Percentiles rank a stretch among this genome's conserved stretches.
These are phyloP conservation scores for Rhodophaea formosa DNA, from an alignment of 2,888 invertebrate genomes.

Conservation along the genomic window DNA sequence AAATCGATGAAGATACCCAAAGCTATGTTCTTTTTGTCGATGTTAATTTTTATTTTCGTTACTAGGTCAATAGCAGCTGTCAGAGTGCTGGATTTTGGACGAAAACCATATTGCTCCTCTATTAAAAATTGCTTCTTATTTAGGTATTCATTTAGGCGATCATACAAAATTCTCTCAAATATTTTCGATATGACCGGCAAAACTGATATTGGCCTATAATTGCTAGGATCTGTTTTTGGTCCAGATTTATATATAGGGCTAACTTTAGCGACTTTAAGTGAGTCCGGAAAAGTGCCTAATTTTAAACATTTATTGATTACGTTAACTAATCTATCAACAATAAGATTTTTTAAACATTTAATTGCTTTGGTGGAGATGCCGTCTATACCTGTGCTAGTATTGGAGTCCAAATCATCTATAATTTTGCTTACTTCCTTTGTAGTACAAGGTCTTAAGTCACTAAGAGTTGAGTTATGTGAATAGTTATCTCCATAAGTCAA, in stretches of 20 bases:
- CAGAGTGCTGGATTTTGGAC: neutral
- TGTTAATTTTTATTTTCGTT: neutral
- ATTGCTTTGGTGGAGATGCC: conserved; percentile 14
- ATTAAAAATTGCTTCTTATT: neutral
- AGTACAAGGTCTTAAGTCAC: neutral
- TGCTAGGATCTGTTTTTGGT: neutral
- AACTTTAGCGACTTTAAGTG: no score
- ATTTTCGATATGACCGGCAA: neutral
- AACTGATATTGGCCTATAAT: conserved; percentile 20
- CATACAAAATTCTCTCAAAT: no score
- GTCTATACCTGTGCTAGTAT: conserved; percentile 7
- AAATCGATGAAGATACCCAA: neutral
- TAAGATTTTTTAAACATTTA: neutral
- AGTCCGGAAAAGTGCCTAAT: neutral
- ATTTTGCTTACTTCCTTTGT: neutral
- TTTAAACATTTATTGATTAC: neutral
- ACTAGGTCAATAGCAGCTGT: neutral
- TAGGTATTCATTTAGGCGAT: no score
- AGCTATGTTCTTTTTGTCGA: neutral
- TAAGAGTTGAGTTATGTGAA: neutral
- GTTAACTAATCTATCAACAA: neutral
- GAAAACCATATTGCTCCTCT: neutral
- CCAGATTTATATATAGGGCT: neutral
- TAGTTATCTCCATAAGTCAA: neutral
- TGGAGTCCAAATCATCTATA: no score